Evolutionary conservation across 2,888 invertebrate species (phyloP).

Genomic region (Cheilosia pagana): DNA sequence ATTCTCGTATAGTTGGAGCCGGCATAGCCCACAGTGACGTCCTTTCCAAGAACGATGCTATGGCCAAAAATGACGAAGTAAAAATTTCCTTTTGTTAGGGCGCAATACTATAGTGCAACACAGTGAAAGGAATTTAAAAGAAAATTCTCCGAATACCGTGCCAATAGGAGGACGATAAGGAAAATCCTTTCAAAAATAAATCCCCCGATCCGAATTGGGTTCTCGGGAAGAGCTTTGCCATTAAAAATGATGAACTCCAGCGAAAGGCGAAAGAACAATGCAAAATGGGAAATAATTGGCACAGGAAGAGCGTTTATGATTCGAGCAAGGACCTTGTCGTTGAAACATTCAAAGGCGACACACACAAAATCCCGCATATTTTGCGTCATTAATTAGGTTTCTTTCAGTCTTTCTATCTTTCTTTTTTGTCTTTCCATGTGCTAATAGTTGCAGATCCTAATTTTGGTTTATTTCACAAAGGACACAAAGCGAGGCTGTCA

Average conservation of each 20-base stretch:
- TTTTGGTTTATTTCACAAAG: conserved; percentile 34
- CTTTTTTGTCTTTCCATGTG: neutral
- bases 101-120: conserved; percentile 2
- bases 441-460: conserved; percentile 10
- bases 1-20: neutral
- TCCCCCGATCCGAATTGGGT: conserved; percentile 5
- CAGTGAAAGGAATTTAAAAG: conserved; percentile 7
- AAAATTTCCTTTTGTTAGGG: conserved; percentile 30
- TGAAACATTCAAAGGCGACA: neutral
- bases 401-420: neutral
- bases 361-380: conserved; percentile 29
- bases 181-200: conserved; percentile 10
- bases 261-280: conserved; percentile 14
- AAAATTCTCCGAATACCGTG: neutral
- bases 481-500: conserved; percentile 21
- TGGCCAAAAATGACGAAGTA: conserved; percentile 4
- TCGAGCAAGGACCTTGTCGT: neutral
- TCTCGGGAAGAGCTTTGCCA: neutral
- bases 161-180: conserved; percentile 11
- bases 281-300: conserved; percentile 36
- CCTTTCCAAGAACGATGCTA: neutral
- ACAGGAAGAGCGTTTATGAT: conserved; percentile 6
- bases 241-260: conserved; percentile 17
- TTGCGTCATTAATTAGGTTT: conserved; percentile 48
- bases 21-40: neutral